Base-by-base conservation (phyloP, 2,888 invertebrate species). In the Acronicta alni region DNA sequence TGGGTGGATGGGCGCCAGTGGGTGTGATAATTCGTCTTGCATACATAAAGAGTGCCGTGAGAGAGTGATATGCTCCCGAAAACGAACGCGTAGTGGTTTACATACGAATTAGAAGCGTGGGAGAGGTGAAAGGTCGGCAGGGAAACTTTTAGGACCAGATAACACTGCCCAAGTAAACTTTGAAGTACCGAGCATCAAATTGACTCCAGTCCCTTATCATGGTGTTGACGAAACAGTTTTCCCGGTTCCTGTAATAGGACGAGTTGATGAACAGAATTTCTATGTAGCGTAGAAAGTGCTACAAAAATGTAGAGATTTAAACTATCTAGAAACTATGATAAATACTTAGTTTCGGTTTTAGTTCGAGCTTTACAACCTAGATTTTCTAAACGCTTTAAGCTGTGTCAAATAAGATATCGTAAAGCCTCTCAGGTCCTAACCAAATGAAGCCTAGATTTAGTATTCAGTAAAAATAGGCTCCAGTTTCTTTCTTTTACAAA, bases 1-100 rank as follows among this genome's bases (percentile, higher is more conserved):
- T 84, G 77, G 89, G 89, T 87, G 91, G 56, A 90, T 79, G 83
- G 89, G 88, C 89, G 91, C 88, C 84, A 77, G 91, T 93, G 90
- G 93, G 92, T 87, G 93, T 91, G 93, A 91, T 94, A 94, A 94
- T 93, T 91, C 90, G 85, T 86, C 86, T 84, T 78, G 89, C 87
- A 93, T 85, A 93, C 90, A 92, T 83, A 86, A 86, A 89, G 88
- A 84, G 88, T 90, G 88, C 90, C 92, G 93, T 93, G 92, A 89
- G 92, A 91, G 87, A 89, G 85, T 85, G 87, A 86, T 87, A 85
- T 79, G 88, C 91, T 91, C 89, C 92, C 92, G 89, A 90, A 91
- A 90, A 79, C 72, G 76, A 79, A 78, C 70, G 68, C 75, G 81
- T 67, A 75, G 78, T 77, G 80, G 90, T 91, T 90, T 91, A 84